A percentile compares a stretch with the other conserved stretches of the same genome.
These are phyloP conservation scores for Isotomurus palustris DNA, from an alignment of 2,888 invertebrate genomes.

Conservation along the genomic window DNA sequence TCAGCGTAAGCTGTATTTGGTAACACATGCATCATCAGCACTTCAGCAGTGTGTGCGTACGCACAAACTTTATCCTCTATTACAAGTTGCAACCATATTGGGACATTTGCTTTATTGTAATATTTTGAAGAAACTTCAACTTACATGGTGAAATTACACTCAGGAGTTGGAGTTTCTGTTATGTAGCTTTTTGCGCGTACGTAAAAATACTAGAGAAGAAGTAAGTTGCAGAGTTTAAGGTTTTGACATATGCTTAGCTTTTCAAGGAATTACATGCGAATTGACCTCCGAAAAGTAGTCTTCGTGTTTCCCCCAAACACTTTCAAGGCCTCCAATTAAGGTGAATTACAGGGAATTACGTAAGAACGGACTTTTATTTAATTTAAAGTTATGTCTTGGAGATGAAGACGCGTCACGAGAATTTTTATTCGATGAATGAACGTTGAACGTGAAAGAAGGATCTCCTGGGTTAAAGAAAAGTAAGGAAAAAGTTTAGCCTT, in stretches of 20 bases:
- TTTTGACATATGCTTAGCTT: no score
- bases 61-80: no score
- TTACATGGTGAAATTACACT: neutral
- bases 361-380: neutral
- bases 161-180: neutral
- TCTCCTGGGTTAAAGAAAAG: neutral
- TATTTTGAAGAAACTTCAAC: neutral
- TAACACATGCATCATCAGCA: no score
- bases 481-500: slow-evolving; percentile 1
- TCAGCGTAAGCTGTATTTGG: no score
- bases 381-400: neutral
- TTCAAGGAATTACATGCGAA: no score
- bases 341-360: slow-evolving; percentile 2
- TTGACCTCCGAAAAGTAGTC: no score
- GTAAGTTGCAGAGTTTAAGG: no score
- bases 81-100: no score
- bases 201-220: neutral
- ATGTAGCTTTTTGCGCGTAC: neutral
- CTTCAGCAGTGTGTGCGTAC: no score
- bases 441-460: neutral
- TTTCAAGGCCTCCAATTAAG: slow-evolving; percentile 4
- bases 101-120: neutral
- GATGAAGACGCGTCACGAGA: neutral
- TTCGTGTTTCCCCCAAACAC: no score
- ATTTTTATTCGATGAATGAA: neutral